phyloP scores from a whole-genome alignment of 2,113 vertebrate species.

The Australoheros scitulus region DNA sequence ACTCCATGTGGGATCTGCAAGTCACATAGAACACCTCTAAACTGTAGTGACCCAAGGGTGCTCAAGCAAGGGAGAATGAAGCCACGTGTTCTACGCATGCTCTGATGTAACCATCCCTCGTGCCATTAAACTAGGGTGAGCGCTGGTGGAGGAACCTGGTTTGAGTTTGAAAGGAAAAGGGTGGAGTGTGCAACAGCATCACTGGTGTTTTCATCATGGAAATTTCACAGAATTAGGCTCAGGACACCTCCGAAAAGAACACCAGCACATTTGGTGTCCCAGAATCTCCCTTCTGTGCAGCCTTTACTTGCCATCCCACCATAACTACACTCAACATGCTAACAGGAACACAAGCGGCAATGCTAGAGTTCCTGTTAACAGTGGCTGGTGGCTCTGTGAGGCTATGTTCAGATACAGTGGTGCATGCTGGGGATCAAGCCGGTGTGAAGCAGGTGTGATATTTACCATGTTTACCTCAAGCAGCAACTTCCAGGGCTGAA shows the following conservation, averaged over 20 bases:
- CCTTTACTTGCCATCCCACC: background rate
- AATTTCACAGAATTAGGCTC: slow-evolving; percentile 21
- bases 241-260: slow-evolving; percentile 9
- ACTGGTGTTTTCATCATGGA: slow-evolving; percentile 24
- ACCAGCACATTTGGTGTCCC: slow-evolving; percentile 22
- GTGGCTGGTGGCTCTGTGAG: background rate
- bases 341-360: background rate
- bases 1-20: background rate
- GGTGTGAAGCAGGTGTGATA: background rate
- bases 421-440: fast-evolving
- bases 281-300: slow-evolving; percentile 33
- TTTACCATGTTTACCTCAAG: too few species aligned
- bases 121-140: slow-evolving; percentile 49
- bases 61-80: slow-evolving; percentile 3
- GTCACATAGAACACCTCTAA: slow-evolving; percentile 27
- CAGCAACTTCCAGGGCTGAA: too few species aligned
- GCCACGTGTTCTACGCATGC: slow-evolving; percentile 19
- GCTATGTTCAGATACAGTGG: background rate
- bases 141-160: slow-evolving; percentile 27
- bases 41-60: slow-evolving; percentile 15
- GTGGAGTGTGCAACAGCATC: slow-evolving; percentile 5
- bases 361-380: slow-evolving; percentile 1
- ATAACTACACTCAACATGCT: background rate
- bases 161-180: slow-evolving; percentile 29
- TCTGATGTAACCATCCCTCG: slow-evolving; percentile 55